Evolutionary conservation across 2,888 invertebrate genomes (phyloP), one percentile per base, ranked within the genome.

Genomic region (Carpatolechia fugitivella): DNA sequence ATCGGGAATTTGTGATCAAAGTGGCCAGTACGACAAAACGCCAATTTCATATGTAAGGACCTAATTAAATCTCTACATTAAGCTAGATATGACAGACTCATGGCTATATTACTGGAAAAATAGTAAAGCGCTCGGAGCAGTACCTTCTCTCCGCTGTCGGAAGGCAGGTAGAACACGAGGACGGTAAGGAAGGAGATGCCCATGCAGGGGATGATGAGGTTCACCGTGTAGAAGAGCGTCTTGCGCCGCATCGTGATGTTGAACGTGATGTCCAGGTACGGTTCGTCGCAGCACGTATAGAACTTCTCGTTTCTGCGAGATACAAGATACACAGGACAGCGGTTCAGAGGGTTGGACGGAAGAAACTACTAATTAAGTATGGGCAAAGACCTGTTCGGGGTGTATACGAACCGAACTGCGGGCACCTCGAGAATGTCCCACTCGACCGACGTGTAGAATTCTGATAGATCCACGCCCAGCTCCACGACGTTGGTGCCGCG

Each of bases 341-440:
- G 40, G 40, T 10, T 40, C 16, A 16, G 16, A 24, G 3, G 24
- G 24, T 24, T 24, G 3, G 24, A 24, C 3, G 3, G 24, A 24
- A 24, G 24, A 24, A 24, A 24, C 6, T 24, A 6, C 24, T 24
- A 24, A 24, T 24, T 4, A 24, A 24, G 3, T 6, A 24, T 24
- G 6, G 24, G 24, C 6, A 6, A 24, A n/a, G n/a, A n/a, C n/a
- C n/a, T n/a, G 14, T 36, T 2, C 13, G 13, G 10, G 40, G 16
- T 3, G 49, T 10, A 8, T 10, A 38, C 50, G 48, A 54, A 96
- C 96, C 96, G 94, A 66, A 97, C 96, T 64, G 97, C 97, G 68
- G 97, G 97, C 78, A 98, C 99, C 91, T 97, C 97, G 62, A 99
- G 92, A 75, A 99, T 98, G 90, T 99, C 99, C 99, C 99, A 99